These are phyloP conservation scores for Euclidia mi DNA, from an alignment of 2,888 invertebrate species.

Conservation along the genomic window DNA sequence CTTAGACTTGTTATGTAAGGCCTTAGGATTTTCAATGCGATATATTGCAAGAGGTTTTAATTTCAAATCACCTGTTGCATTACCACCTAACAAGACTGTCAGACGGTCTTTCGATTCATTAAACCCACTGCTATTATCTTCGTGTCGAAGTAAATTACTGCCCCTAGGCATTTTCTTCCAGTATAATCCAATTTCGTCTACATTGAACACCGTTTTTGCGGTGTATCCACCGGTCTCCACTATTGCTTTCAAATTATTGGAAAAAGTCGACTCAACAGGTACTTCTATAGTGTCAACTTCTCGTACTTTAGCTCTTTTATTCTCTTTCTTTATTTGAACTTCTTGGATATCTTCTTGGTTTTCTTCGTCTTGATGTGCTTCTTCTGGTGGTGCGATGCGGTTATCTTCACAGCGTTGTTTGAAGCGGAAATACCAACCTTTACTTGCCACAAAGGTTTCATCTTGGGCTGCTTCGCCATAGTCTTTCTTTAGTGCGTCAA, in stretches of 20 bases:
- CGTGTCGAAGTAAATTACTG: constrained; percentile 34
- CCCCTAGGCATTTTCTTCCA: constrained; percentile 45
- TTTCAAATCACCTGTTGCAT: constrained; percentile 58
- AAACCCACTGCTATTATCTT: constrained; percentile 43
- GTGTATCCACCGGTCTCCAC: constrained; percentile 15
- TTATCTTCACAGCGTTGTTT: constrained; percentile 42
- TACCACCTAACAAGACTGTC: constrained; percentile 56
- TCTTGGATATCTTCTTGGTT: not conserved
- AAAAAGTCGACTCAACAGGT: constrained; percentile 35
- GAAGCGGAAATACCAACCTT: constrained; percentile 47
- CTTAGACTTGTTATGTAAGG: constrained; percentile 57
- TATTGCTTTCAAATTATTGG: constrained; percentile 23
- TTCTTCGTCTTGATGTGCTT: constrained; percentile 10
- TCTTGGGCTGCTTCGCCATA: constrained; percentile 33
- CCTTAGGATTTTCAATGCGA: constrained; percentile 40
- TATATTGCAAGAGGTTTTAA: constrained; percentile 56
- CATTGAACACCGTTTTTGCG: constrained; percentile 31
- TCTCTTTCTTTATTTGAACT: constrained; percentile 3
- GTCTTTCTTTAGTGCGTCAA: constrained; percentile 38
- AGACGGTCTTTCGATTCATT: constrained; percentile 59
- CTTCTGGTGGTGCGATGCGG: constrained; percentile 29
- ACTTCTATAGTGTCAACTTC: constrained; percentile 13
- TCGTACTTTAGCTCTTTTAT: not conserved
- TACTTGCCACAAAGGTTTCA: constrained; percentile 37
- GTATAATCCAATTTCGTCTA: constrained; percentile 38